A percentile compares a stretch with the other conserved stretches of the same genome.
Conservation (phyloP, 2,888 invertebrate genomes). For the Acanthosepion pharaonis region DNA sequence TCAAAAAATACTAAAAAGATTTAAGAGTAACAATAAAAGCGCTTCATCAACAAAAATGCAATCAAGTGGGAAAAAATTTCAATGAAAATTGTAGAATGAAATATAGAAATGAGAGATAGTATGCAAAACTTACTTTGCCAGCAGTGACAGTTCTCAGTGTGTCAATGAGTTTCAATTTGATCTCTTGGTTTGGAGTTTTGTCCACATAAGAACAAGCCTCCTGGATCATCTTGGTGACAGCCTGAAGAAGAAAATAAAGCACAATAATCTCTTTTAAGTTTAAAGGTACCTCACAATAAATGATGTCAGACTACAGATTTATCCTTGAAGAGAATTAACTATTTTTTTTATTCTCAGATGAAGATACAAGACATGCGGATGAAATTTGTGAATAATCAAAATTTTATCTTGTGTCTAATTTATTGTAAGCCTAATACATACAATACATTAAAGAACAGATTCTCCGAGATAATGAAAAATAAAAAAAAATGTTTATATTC, state of each 20-base stretch:
- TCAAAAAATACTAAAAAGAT: background rate
- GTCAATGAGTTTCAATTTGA: constrained; percentile 94
- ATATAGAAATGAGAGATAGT: background rate
- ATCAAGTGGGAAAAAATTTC: too few species aligned
- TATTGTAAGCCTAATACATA: too few species aligned
- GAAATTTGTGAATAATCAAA: too few species aligned
- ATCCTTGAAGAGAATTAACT: too few species aligned
- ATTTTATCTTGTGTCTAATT: too few species aligned
- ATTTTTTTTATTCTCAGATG: too few species aligned
- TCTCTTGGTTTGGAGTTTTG: constrained; percentile 90
- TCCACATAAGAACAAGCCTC: constrained; percentile 95
- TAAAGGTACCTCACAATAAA: background rate
- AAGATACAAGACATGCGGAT: too few species aligned
- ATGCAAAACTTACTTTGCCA: constrained; percentile 82
- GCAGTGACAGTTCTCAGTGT: constrained; percentile 95
- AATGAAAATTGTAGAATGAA: background rate
- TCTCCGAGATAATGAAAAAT: too few species aligned
- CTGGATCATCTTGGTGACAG: constrained; percentile 91
- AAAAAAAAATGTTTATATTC: too few species aligned
- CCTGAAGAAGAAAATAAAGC: constrained; percentile 77
- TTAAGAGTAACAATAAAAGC: background rate
- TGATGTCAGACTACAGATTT: too few species aligned
- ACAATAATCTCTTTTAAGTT: background rate
- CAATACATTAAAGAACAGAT: too few species aligned
- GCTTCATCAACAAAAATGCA: background rate